phyloP scores from a whole-genome alignment of 2,113 vertebrate species.

The Mystacornis crossleyi region DNA sequence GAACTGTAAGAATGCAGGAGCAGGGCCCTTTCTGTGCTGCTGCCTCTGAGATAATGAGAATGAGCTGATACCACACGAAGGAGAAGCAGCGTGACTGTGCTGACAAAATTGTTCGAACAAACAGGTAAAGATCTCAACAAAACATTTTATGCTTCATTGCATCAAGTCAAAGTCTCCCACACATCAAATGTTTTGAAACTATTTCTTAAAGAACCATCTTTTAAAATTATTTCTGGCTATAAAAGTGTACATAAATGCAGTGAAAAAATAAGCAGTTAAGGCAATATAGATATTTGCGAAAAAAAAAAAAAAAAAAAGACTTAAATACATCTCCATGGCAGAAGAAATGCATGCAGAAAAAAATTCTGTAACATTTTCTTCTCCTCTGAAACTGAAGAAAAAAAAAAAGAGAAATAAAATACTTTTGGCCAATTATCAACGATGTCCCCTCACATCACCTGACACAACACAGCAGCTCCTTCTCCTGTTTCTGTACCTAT shows the following conservation, averaged over 20 bases:
- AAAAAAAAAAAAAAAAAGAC: neutral
- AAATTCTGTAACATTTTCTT: neutral
- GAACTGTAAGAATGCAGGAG: neutral
- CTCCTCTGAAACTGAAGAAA: neutral
- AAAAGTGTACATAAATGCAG: neutral
- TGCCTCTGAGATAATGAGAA: neutral
- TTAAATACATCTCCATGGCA: neutral
- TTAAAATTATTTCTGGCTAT: neutral
- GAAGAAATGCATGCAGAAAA: neutral
- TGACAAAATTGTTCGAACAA: neutral
- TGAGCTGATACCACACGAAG: fast-evolving
- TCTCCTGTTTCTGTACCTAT: neutral
- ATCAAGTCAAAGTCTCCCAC: neutral
- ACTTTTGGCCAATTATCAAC: neutral
- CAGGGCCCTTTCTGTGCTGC: no score
- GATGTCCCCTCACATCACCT: neutral
- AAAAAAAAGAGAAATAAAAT: neutral
- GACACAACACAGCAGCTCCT: neutral
- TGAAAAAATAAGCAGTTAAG: neutral
- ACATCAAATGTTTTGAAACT: neutral
- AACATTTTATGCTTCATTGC: neutral
- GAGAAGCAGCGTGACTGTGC: neutral
- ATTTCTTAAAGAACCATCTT: neutral
- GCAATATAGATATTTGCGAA: neutral
- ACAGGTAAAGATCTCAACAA: neutral